Conservation (phyloP, 1,140 invertebrate genomes). For the Platyura marginata region DNA sequence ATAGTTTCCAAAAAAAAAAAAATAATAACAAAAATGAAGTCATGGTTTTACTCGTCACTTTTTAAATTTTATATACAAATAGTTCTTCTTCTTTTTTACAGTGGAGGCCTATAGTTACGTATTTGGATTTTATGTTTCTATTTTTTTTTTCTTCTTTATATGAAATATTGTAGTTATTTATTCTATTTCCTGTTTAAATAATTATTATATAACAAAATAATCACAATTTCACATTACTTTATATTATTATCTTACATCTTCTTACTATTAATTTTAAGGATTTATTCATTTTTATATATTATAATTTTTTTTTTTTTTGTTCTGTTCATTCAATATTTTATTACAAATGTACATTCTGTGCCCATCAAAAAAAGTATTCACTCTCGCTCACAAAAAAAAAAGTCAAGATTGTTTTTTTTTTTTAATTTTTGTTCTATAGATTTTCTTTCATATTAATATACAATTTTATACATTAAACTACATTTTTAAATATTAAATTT, state of each 20-base stretch:
- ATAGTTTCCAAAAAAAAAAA: too few species aligned
- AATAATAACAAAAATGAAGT: too few species aligned
- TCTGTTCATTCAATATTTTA: conserved; percentile 5
- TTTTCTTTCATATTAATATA: too few species aligned
- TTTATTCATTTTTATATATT: conserved; percentile 3
- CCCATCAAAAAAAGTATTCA: too few species aligned
- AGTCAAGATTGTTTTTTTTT: too few species aligned
- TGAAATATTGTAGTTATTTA: too few species aligned
- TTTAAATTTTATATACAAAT: conserved; percentile 19
- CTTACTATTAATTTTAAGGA: neutral
- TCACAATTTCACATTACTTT: conserved; percentile 18
- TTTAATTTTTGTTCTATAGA: too few species aligned
- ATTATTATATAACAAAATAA: conserved; percentile 11
- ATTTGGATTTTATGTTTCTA: conserved; percentile 2
- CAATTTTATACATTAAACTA: too few species aligned
- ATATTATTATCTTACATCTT: neutral
- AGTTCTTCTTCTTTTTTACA: neutral
- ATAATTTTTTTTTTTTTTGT: conserved; percentile 8
- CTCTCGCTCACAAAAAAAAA: too few species aligned
- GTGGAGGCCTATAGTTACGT: neutral
- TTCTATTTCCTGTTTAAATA: conserved; percentile 2
- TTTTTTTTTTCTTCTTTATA: conserved; percentile 3
- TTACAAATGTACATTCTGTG: neutral
- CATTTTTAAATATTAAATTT: too few species aligned
- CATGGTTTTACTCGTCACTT: too few species aligned